phyloP scores from a whole-genome alignment of 1,140 invertebrate genomes.

The Pachyrhynchus sulphureomaculatus region DNA sequence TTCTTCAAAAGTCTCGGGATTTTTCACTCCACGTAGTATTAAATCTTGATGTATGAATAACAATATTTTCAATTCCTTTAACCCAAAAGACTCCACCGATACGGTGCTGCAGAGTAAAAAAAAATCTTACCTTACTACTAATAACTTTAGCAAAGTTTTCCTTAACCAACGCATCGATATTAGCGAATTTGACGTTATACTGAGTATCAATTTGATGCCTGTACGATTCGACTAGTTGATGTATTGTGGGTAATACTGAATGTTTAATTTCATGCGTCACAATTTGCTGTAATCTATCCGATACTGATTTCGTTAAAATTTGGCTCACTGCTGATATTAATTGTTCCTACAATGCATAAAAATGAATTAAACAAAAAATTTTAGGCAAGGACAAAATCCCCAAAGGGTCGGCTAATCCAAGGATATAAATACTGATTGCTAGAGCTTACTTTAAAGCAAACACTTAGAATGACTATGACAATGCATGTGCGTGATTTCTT shows the following conservation, averaged over 20 bases:
- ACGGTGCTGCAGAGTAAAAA: too few species aligned
- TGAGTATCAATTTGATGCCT: conserved; percentile 69
- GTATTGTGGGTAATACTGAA: conserved; percentile 56
- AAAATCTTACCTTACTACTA: conserved; percentile 69
- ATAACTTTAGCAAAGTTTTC: conserved; percentile 79
- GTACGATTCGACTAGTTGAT: conserved; percentile 64
- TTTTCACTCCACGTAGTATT: too few species aligned
- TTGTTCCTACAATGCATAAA: conserved; percentile 20
- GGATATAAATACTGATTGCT: too few species aligned
- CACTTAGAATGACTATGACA: too few species aligned
- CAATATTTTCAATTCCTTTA: too few species aligned
- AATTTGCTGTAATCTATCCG: conserved; percentile 53
- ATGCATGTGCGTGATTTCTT: background rate
- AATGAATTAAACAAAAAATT: background rate
- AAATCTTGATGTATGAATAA: too few species aligned
- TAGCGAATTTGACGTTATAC: conserved; percentile 67
- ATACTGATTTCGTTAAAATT: conserved; percentile 51
- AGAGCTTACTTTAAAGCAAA: too few species aligned
- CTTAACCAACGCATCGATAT: conserved; percentile 71
- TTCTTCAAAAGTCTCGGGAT: too few species aligned
- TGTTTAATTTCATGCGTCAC: conserved; percentile 54
- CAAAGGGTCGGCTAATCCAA: too few species aligned
- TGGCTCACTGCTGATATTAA: conserved; percentile 13
- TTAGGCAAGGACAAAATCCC: background rate
- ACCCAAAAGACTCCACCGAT: too few species aligned